Evolutionary conservation across 2,888 invertebrate species (phyloP), one percentile per base, ranked within the genome.

Genomic region (Aporophyla lueneburgensis): DNA sequence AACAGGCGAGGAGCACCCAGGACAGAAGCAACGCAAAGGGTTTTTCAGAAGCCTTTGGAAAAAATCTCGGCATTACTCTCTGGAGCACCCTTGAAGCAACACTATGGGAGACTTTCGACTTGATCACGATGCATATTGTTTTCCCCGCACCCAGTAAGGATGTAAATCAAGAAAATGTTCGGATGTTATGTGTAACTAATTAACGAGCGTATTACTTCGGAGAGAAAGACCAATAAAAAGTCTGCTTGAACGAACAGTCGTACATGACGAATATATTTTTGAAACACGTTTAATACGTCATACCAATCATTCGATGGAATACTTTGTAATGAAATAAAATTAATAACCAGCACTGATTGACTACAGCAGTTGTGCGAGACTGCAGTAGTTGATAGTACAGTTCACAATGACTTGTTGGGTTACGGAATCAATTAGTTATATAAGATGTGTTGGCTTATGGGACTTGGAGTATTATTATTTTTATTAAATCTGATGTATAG

Each of bases 31-130:
- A 96, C 98, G 98, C 94, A 98, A 98, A 95, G 98, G 98, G 85
- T 98, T 99, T 95, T 99, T 99, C 97, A 98, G 98, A 95, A 98
- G 97, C 93, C 97, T 98, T 89, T 99, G 98, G 98, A 98, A 98
- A 95, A 97, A 98, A 91, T 98, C 98, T 87, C 98, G 98, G 87
- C 98, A 98, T 93, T 98, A 98, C 93, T 98, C 98, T 85, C 96
- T 98, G 94, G 98, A 98, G 95, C 98, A 98, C 95, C 98, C 98
- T 97, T 98, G 97, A 97, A 96, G 87, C 87, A 84, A 83, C 92
- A 80, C 58, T 27, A 56, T 56, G 62, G 63, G 21, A 74, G 33
- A 78, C 46, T 80, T 75, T 76, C 74, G 75, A 84, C 72, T 78
- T 86, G 63, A 86, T 71, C 49, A 71, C 33, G 67, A 78, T 70